Percentiles rank a stretch among this genome's conserved stretches.
Conservation (phyloP, 2,888 invertebrate genomes). For the Caenorhabditis sulstoni region DNA sequence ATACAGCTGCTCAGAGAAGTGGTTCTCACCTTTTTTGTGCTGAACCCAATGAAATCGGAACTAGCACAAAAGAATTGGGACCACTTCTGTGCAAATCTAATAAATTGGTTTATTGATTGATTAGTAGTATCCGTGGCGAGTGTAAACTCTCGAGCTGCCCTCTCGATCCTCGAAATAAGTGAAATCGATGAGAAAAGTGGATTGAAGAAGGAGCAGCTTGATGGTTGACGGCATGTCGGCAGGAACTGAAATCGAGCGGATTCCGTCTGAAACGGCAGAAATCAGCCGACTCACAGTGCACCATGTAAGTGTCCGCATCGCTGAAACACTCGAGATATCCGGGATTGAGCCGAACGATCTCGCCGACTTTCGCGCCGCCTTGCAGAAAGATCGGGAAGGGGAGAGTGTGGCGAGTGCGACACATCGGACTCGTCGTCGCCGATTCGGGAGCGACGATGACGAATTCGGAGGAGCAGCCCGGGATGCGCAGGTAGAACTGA, state of each 20-base stretch:
- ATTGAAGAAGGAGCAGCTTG: conserved; percentile 38
- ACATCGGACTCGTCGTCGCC: conserved; percentile 2
- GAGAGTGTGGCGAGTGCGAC: conserved; percentile 16
- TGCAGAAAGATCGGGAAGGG: conserved; percentile 27
- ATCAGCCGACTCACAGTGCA: conserved; percentile 34
- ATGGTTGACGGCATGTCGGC: conserved; percentile 37
- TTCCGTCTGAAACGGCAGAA: too few relatives aligned
- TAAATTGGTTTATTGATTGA: too few relatives aligned
- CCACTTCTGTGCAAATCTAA: too few relatives aligned
- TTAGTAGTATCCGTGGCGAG: too few relatives aligned
- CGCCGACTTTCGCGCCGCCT: conserved; percentile 33
- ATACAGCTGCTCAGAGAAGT: too few relatives aligned
- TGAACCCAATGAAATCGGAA: too few relatives aligned
- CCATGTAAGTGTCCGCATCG: conserved; percentile 39
- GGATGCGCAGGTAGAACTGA: conserved; percentile 33
- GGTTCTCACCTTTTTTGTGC: too few relatives aligned
- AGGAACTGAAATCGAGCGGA: conserved; percentile 23
- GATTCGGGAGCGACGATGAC: conserved; percentile 14
- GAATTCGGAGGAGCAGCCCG: conserved; percentile 27
- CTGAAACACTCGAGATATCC: conserved; percentile 23
- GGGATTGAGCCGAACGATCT: conserved; percentile 34
- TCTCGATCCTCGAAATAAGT: conserved; percentile 43
- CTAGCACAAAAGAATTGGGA: too few relatives aligned
- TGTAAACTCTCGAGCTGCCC: not conserved
- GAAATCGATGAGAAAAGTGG: conserved; percentile 48